Conservation (phyloP, 1,140 invertebrate species). For the Acromyrmex echinatior region DNA sequence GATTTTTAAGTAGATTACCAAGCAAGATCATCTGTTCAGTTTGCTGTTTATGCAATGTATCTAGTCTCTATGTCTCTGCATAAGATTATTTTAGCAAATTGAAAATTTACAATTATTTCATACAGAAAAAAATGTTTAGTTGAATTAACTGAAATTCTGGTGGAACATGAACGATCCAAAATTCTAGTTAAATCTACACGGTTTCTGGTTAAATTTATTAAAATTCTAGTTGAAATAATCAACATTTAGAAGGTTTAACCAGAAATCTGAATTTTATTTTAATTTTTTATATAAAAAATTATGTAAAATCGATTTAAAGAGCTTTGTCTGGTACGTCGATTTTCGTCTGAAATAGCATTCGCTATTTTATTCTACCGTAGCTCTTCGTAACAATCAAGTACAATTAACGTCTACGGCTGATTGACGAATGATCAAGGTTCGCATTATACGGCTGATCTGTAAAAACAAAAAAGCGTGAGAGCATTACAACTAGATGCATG, state of each 20-base stretch:
- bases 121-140: too few species aligned
- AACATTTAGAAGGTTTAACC: too few species aligned
- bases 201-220: too few species aligned
- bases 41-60: neutral
- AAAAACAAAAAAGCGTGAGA: constrained; percentile 47
- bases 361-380: neutral
- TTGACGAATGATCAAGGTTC: constrained; percentile 32
- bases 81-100: neutral
- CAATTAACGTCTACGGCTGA: constrained; percentile 10
- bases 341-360: neutral
- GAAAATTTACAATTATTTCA: neutral
- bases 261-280: neutral
- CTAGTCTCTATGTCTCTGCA: too few species aligned
- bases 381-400: constrained; percentile 10
- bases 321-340: neutral
- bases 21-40: neutral
- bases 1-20: constrained; percentile 53
- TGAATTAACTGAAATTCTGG: too few species aligned
- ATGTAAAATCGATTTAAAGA: neutral
- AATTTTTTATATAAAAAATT: neutral
- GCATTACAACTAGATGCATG: constrained; percentile 31
- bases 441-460: neutral
- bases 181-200: too few species aligned
- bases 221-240: too few species aligned
- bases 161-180: too few species aligned